phyloP scores from a whole-genome alignment of 2,888 invertebrate genomes.

The Ichneumoninae sp. region DNA sequence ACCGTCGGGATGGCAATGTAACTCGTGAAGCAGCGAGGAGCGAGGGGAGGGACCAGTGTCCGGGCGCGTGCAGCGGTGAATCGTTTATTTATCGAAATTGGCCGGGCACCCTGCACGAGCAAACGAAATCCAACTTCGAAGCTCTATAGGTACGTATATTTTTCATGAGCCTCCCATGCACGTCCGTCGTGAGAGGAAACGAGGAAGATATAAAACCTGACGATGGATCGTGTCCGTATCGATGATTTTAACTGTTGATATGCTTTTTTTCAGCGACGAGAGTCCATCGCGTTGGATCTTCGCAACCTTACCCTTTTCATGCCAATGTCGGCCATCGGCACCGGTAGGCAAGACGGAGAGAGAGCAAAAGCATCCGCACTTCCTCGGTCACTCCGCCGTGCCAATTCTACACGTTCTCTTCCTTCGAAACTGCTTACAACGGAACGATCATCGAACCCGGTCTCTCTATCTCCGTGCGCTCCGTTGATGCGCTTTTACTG shows the following conservation, averaged over 20 bases:
- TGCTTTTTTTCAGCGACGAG: not conserved
- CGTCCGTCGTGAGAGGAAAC: not conserved
- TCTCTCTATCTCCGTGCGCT: conserved; percentile 20
- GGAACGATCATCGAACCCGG: conserved; percentile 58
- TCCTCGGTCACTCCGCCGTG: conserved; percentile 47
- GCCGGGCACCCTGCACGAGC: conserved; percentile 26
- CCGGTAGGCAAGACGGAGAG: not conserved
- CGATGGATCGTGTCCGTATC: not conserved
- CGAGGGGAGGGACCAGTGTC: not conserved
- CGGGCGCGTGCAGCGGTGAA: conserved; percentile 12
- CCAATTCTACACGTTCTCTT: conserved; percentile 51
- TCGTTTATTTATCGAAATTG: conserved; percentile 50
- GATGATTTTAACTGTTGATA: not conserved
- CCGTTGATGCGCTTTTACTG: conserved; percentile 23
- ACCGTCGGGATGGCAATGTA: not conserved
- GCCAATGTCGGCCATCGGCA: conserved; percentile 46
- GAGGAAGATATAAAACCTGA: not conserved
- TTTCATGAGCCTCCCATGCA: not conserved
- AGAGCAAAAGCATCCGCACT: conserved; percentile 29
- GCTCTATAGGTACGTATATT: conserved; percentile 6
- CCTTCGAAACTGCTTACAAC: conserved; percentile 56
- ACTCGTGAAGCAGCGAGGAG: not conserved
- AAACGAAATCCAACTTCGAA: conserved; percentile 26
- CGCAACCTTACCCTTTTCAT: conserved; percentile 25
- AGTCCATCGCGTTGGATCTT: conserved; percentile 7